A percentile compares a stretch with the other conserved stretches of the same genome.
phyloP scores from a whole-genome alignment of 2,113 vertebrate genomes.

The Trinectes maculatus region DNA sequence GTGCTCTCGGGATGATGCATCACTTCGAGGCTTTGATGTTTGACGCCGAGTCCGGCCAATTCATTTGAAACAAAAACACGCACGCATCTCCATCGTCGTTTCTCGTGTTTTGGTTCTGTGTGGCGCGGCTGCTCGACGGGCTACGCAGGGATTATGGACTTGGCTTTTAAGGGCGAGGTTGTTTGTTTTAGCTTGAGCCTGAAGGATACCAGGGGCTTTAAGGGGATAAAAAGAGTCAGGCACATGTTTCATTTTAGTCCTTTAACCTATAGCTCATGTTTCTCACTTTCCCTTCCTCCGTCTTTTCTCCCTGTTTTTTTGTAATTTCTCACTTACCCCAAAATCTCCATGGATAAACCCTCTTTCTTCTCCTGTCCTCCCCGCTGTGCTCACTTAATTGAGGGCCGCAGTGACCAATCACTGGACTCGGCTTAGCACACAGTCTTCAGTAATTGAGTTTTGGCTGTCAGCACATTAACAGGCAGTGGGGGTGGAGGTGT shows the following conservation, averaged over 20 bases:
- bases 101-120: slow-evolving; percentile 48
- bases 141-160: slow-evolving; percentile 60
- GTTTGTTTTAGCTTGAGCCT: slow-evolving; percentile 70
- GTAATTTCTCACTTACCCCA: slow-evolving; percentile 15
- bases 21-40: not conserved
- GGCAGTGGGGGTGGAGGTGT: slow-evolving; percentile 11
- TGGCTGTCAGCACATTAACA: slow-evolving; percentile 68
- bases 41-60: slow-evolving; percentile 43
- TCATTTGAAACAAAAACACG: slow-evolving; percentile 26
- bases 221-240: slow-evolving; percentile 39
- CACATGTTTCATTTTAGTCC: slow-evolving; percentile 26
- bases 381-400: slow-evolving; percentile 46
- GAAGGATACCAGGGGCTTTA: slow-evolving; percentile 59
- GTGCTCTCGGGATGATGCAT: slow-evolving; percentile 30
- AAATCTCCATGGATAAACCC: slow-evolving; percentile 10
- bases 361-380: slow-evolving; percentile 2
- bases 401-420: slow-evolving; percentile 75
- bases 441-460: slow-evolving; percentile 77
- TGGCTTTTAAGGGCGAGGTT: slow-evolving; percentile 64
- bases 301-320: not conserved
- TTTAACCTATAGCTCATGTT: slow-evolving; percentile 23
- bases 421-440: slow-evolving; percentile 75
- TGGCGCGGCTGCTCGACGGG: slow-evolving; percentile 37
- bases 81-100: not conserved
- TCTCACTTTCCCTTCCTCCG: not conserved